These are phyloP conservation scores for Antigone vipio DNA, from an alignment of 2,113 vertebrate genomes.

Conservation along the genomic window DNA sequence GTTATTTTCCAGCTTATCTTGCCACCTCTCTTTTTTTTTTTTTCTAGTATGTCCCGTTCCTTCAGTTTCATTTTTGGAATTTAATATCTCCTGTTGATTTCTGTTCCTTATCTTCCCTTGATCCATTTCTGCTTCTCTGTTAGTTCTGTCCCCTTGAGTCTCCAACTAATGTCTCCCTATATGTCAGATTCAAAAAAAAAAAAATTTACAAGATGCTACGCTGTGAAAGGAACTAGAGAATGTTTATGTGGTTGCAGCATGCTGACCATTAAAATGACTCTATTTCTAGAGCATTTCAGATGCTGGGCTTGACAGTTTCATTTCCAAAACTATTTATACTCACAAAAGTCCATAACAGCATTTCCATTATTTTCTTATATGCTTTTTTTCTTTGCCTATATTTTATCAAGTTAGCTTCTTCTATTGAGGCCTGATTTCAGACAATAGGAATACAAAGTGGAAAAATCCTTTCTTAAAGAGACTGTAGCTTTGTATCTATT, in stretches of 20 bases:
- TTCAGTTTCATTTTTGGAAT: slow-evolving; percentile 18
- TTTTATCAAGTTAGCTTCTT: slow-evolving; percentile 52
- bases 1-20: slow-evolving; percentile 16
- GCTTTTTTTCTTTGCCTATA: slow-evolving; percentile 34
- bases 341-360: slow-evolving; percentile 66
- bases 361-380: slow-evolving; percentile 68
- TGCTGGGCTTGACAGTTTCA: slow-evolving; percentile 65
- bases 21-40: neutral
- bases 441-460: slow-evolving; percentile 66
- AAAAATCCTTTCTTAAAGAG: slow-evolving; percentile 41
- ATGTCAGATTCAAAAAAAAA: slow-evolving; percentile 3
- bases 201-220: neutral
- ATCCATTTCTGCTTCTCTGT: slow-evolving; percentile 1
- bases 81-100: slow-evolving; percentile 29
- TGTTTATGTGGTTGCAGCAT: slow-evolving; percentile 5
- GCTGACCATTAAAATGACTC: slow-evolving; percentile 63
- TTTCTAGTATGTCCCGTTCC: neutral
- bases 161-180: neutral
- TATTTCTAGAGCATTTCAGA: slow-evolving; percentile 56
- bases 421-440: slow-evolving; percentile 56
- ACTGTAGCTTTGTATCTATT: slow-evolving; percentile 3
- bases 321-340: slow-evolving; percentile 74
- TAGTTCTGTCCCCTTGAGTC: neutral
- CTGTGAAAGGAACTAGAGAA: slow-evolving; percentile 9
- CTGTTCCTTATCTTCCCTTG: slow-evolving; percentile 23